These are phyloP conservation scores for Peromyscus melanophrys DNA, from an alignment of 2,797 vertebrate species.

Conservation along the genomic window DNA sequence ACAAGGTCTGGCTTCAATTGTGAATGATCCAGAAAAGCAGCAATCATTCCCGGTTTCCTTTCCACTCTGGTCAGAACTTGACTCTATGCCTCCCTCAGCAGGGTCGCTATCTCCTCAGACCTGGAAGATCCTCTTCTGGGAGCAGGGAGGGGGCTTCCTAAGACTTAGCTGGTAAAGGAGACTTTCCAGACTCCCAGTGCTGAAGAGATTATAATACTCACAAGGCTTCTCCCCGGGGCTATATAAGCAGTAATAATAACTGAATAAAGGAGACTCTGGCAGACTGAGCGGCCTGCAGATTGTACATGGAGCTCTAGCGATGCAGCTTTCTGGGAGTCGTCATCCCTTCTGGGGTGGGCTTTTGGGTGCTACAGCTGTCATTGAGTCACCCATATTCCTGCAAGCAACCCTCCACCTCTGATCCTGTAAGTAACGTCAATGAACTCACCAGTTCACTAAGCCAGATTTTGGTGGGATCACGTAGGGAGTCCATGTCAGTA, in stretches of 20 bases:
- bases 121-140: not conserved
- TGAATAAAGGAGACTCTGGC: not conserved
- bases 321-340: not conserved
- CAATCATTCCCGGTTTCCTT: conserved; percentile 46
- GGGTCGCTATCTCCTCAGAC: not conserved
- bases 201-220: not conserved
- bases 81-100: not conserved
- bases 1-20: not conserved
- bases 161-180: not conserved
- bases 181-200: not conserved
- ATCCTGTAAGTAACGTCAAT: not conserved
- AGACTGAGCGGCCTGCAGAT: not conserved
- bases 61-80: conserved; percentile 7
- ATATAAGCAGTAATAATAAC: not conserved
- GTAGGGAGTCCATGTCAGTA: not conserved
- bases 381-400: not conserved
- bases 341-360: not conserved
- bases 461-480: not conserved
- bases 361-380: not conserved
- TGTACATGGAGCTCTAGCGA: not conserved
- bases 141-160: not conserved
- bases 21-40: conserved; percentile 34
- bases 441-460: not conserved
- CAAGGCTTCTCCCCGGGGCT: not conserved
- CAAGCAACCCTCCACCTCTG: not conserved